phyloP scores from a whole-genome alignment of 2,113 vertebrate genomes.

The Ophiodon elongatus region DNA sequence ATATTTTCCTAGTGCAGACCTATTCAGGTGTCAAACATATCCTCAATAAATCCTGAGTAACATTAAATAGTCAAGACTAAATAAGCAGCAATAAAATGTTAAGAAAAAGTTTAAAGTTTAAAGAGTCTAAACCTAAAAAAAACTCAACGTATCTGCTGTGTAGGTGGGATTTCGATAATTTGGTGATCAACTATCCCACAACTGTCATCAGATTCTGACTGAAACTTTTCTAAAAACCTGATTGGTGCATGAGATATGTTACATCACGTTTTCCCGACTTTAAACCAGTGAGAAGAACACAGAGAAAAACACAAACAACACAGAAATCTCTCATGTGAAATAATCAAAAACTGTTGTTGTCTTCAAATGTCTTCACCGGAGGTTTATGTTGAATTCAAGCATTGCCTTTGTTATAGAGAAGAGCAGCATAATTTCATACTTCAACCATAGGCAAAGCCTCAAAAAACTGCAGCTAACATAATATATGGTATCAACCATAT shows the following conservation, averaged over 20 bases:
- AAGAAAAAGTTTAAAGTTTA: neutral
- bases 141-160: neutral
- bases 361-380: neutral
- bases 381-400: conserved; percentile 25
- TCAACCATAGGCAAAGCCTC: conserved; percentile 28
- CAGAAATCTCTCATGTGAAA: neutral
- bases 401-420: conserved; percentile 38
- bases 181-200: neutral
- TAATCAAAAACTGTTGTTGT: neutral
- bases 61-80: neutral
- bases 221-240: neutral
- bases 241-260: neutral
- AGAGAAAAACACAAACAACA: neutral
- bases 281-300: neutral
- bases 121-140: neutral
- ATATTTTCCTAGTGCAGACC: conserved; percentile 8
- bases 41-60: conserved; percentile 2
- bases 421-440: conserved; percentile 23
- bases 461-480: conserved; percentile 25
- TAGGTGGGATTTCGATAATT: neutral
- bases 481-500: conserved; percentile 29
- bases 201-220: neutral
- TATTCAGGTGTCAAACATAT: neutral
- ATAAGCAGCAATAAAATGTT: neutral
- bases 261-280: neutral